Conservation (phyloP, 2,113 vertebrate genomes). For the Leuciscus idus region DNA sequence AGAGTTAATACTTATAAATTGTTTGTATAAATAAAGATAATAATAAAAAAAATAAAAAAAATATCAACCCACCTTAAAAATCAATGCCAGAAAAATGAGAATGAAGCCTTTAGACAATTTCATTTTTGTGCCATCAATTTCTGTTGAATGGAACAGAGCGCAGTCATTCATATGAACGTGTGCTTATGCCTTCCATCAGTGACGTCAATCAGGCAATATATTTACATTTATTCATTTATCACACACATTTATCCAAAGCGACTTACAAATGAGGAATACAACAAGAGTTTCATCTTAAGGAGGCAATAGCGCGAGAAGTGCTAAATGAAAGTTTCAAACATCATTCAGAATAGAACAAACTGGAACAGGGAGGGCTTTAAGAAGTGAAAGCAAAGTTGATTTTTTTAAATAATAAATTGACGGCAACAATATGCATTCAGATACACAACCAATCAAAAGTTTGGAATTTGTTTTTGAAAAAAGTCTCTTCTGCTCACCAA, state of each 20-base stretch:
- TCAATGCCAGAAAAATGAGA: constrained; percentile 23
- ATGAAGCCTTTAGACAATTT: neutral
- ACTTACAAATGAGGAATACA: neutral
- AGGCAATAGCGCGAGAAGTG: neutral
- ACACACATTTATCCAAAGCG: too few species aligned
- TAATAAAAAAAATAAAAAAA: neutral
- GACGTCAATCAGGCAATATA: neutral
- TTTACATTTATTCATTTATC: neutral
- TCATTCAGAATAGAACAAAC: neutral
- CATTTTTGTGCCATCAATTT: constrained; percentile 33
- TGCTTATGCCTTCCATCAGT: neutral
- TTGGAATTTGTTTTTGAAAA: too few species aligned
- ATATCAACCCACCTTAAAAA: constrained; percentile 40
- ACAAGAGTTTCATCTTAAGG: neutral
- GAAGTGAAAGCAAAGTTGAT: too few species aligned
- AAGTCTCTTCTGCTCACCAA: too few species aligned
- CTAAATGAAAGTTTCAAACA: neutral
- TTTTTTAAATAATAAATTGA: too few species aligned
- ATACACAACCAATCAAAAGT: too few species aligned
- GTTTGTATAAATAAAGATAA: neutral
- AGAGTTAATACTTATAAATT: neutral
- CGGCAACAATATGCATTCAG: too few species aligned
- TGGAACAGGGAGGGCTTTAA: neutral
- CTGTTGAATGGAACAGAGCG: neutral
- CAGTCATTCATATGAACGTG: neutral